phyloP scores from a whole-genome alignment of 2,888 invertebrate species.

The Teleiodes luculella region DNA sequence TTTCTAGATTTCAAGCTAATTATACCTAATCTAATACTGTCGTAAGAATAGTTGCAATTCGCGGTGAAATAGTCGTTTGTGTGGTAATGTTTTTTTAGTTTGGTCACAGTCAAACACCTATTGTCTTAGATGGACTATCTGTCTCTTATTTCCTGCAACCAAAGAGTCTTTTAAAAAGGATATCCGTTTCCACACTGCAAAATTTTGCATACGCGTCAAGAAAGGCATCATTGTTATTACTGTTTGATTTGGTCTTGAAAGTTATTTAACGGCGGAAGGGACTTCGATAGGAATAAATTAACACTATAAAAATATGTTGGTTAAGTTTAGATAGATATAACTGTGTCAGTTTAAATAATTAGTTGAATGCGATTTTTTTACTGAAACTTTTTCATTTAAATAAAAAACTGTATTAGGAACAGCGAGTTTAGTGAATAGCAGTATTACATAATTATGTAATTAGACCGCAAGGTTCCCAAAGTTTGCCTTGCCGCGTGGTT shows the following conservation, averaged over 20 bases:
- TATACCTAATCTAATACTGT: neutral
- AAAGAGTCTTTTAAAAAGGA: conserved; percentile 48
- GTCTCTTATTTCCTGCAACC: conserved; percentile 53
- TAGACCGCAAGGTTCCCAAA: too few relatives aligned
- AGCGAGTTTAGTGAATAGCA: too few relatives aligned
- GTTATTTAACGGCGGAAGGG: conserved; percentile 47
- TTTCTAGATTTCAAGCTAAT: neutral
- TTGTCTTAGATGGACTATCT: conserved; percentile 41
- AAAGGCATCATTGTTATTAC: conserved; percentile 39
- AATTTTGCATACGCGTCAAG: conserved; percentile 52
- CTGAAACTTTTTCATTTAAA: too few relatives aligned
- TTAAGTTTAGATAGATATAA: too few relatives aligned
- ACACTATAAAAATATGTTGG: too few relatives aligned
- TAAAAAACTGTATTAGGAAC: too few relatives aligned
- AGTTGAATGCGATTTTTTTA: too few relatives aligned
- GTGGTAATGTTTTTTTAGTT: conserved; percentile 10
- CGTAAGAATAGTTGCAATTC: conserved; percentile 4
- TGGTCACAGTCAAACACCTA: conserved; percentile 38
- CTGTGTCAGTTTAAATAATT: too few relatives aligned
- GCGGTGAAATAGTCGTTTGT: conserved; percentile 11
- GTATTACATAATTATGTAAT: too few relatives aligned
- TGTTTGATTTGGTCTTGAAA: conserved; percentile 26
- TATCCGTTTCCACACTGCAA: conserved; percentile 65
- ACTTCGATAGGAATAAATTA: conserved; percentile 30
- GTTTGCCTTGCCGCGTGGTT: too few relatives aligned